Evolutionary conservation across 2,113 vertebrate species (phyloP), one percentile per base, ranked within the genome.

Genomic region (Micronycteris hirsuta): DNA sequence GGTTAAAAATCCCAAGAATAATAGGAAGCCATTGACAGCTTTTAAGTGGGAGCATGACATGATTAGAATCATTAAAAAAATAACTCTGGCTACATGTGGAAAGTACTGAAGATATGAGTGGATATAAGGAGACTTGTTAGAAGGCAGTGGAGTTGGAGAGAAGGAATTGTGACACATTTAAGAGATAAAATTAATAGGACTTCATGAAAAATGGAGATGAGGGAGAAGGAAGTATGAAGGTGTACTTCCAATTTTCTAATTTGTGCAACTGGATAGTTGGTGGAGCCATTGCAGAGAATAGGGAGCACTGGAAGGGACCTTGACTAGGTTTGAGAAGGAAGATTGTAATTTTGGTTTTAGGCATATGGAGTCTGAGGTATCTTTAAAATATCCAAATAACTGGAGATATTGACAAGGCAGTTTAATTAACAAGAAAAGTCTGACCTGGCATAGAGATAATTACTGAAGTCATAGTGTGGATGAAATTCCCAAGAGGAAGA

Each of bases 81-180:
- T 65, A 71, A 61, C 58, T 86, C 28, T 61, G n/a, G 24, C 45
- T 94, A 11, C 5, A 45, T 89, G 31, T 90, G 14, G 31, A 52
- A 31, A 71, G n/a, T 70, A 73, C 36, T 67, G 63, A 95, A 41
- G 5, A 47, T 86, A 76, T 11, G 74, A 92, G 19, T 45, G 16
- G n/a, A 26, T 67, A 61, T 14, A 65, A 22, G 26, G 33, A 71
- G 52, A 87, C 12, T 7, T 96, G 33, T 90, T 84, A 77, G 45
- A 68, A 90, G 58, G 54, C 11, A 93, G 12, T 77, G 20, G 58
- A 84, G n/a, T 83, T 89, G 65, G 76, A 58, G 76, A 80, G 49
- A 94, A 95, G 74, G 81, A 89, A n/a, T 56, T 93, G 45, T 93
- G 45, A 96, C 93, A 81, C 86, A 74, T 90, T 86, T 74, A 78